Evolutionary conservation across 2,888 invertebrate genomes (phyloP).

Genomic region (Lasioglossum zephyrum): DNA sequence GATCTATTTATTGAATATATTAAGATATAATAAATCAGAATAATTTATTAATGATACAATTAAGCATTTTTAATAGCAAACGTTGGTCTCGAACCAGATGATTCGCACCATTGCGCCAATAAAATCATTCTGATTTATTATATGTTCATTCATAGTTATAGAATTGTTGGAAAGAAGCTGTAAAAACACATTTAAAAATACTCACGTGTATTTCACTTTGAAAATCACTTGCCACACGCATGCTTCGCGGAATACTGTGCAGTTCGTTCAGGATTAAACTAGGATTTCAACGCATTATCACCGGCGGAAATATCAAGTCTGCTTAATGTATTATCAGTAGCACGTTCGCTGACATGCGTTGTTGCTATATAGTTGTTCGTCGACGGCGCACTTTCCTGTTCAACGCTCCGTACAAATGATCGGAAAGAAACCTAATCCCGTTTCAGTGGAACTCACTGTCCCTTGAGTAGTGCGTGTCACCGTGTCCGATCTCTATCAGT

Average conservation of each 20-base stretch:
- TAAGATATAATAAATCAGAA: too few relatives aligned
- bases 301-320: background rate
- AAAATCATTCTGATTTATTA: too few relatives aligned
- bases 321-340: background rate
- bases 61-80: too few relatives aligned
- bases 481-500: background rate
- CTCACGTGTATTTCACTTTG: background rate
- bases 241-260: too few relatives aligned
- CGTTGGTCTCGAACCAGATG: too few relatives aligned
- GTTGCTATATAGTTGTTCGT: background rate
- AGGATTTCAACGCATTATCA: background rate
- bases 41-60: too few relatives aligned
- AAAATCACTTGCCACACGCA: background rate
- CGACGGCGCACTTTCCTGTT: background rate
- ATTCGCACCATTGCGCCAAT: too few relatives aligned
- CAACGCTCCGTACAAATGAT: background rate
- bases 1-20: too few relatives aligned
- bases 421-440: background rate
- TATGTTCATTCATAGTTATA: too few relatives aligned
- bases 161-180: too few relatives aligned
- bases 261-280: background rate
- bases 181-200: too few relatives aligned
- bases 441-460: background rate
- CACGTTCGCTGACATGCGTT: background rate
- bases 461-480: background rate